A percentile compares a stretch with the other conserved stretches of the same genome.
Conservation (phyloP, 30 jellyfish, hydroid and myxozoan genomes). For the Nemopilema nomurai region DNA sequence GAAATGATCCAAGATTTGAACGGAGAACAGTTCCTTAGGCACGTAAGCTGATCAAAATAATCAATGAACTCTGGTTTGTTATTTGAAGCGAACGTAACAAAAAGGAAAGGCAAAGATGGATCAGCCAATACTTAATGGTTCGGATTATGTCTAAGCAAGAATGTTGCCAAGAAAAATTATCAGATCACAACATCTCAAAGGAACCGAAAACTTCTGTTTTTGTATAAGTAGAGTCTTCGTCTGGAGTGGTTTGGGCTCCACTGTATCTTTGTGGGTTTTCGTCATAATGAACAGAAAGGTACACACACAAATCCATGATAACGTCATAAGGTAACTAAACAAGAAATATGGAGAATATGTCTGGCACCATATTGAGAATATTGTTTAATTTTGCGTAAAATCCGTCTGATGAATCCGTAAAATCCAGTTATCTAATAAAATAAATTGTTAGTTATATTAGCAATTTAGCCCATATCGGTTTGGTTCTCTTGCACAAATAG, state of each 20-base stretch:
- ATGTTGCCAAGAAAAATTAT: conserved; percentile 34
- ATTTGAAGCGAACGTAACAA: not conserved
- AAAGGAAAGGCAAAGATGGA: not conserved
- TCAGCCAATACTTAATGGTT: not conserved
- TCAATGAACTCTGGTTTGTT: not conserved
- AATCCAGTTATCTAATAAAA: not conserved
- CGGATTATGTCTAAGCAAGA: not conserved
- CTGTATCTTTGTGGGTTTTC: not conserved
- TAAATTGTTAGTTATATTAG: not conserved
- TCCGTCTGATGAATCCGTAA: no score
- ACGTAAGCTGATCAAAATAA: not conserved
- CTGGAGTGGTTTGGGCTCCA: not conserved
- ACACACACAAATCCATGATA: not conserved
- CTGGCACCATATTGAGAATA: not conserved
- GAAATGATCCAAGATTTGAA: not conserved
- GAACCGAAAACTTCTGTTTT: conserved; percentile 22
- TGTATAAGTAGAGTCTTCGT: not conserved
- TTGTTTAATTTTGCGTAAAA: no score
- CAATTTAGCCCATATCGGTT: no score
- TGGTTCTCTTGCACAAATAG: no score
- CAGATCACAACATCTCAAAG: conserved; percentile 5
- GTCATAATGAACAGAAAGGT: not conserved
- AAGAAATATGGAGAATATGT: not conserved
- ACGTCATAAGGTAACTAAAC: not conserved
- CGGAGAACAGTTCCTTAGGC: not conserved